Conservation (phyloP, 2,888 invertebrate species). For the Netelia virgata region DNA sequence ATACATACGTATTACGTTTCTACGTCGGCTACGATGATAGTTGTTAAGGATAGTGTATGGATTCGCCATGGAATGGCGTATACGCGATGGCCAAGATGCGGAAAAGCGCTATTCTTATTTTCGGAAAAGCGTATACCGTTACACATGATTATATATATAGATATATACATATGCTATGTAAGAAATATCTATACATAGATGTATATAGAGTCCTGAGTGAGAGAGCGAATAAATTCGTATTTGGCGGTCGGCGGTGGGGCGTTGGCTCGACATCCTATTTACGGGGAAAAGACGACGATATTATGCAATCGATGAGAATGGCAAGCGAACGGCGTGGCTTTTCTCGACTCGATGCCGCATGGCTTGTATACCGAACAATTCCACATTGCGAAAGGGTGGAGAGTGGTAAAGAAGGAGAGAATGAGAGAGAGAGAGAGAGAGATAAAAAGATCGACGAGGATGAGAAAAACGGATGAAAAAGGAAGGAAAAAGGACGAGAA, state of each 20-base stretch:
- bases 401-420: background rate
- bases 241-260: constrained; percentile 72
- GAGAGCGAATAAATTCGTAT: constrained; percentile 77
- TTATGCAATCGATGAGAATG: constrained; percentile 77
- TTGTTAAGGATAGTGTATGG: background rate
- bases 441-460: background rate
- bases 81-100: constrained; percentile 19
- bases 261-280: constrained; percentile 79
- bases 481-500: constrained; percentile 21
- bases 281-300: constrained; percentile 79
- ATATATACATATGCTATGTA: constrained; percentile 14
- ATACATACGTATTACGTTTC: background rate
- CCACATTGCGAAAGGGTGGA: constrained; percentile 50
- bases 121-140: background rate
- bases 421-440: background rate
- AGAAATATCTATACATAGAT: background rate
- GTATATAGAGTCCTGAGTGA: constrained; percentile 22
- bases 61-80: constrained; percentile 10
- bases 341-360: constrained; percentile 61
- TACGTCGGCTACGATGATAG: background rate
- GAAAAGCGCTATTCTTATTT: constrained; percentile 44
- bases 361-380: constrained; percentile 65
- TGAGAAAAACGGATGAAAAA: background rate
- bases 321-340: constrained; percentile 52
- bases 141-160: constrained; percentile 7